phyloP scores from a whole-genome alignment of 2,888 invertebrate species.

The Arrhopalites spinosus region DNA sequence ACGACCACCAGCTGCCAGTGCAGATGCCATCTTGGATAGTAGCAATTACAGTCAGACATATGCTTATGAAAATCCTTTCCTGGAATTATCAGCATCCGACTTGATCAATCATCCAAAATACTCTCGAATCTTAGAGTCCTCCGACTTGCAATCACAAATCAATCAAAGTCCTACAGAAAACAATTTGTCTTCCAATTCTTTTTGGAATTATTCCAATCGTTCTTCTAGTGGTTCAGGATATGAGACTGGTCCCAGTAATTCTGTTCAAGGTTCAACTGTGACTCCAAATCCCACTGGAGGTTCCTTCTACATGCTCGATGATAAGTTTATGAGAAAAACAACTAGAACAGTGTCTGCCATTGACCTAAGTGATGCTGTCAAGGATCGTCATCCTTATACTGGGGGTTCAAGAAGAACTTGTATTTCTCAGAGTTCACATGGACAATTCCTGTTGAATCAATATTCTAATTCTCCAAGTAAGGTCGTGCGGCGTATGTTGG shows the following conservation, averaged over 20 bases:
- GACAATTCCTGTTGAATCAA: slow-evolving; percentile 19
- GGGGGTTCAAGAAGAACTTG: neutral
- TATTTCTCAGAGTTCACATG: too few relatives aligned
- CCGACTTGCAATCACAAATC: neutral
- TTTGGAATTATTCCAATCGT: slow-evolving; percentile 9
- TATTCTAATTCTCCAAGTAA: slow-evolving; percentile 48
- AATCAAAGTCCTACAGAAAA: neutral
- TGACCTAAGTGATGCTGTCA: slow-evolving; percentile 46
- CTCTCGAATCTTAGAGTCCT: slow-evolving; percentile 34
- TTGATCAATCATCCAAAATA: slow-evolving; percentile 54
- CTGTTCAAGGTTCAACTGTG: neutral
- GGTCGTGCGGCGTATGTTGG: slow-evolving; percentile 49
- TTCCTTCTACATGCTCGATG: slow-evolving; percentile 22
- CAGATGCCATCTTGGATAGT: slow-evolving; percentile 33
- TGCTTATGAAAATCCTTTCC: slow-evolving; percentile 53
- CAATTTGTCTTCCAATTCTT: slow-evolving; percentile 27
- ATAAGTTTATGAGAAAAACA: slow-evolving; percentile 17
- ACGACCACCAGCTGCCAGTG: slow-evolving; percentile 22
- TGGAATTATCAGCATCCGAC: slow-evolving; percentile 49
- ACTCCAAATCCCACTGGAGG: neutral
- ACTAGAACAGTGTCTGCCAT: slow-evolving; percentile 43
- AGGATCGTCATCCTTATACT: slow-evolving; percentile 47
- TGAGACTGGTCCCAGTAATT: neutral
- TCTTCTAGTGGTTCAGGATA: neutral
- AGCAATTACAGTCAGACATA: slow-evolving; percentile 28